phyloP scores from a whole-genome alignment of 2,797 vertebrate species.

The Somateria mollissima region DNA sequence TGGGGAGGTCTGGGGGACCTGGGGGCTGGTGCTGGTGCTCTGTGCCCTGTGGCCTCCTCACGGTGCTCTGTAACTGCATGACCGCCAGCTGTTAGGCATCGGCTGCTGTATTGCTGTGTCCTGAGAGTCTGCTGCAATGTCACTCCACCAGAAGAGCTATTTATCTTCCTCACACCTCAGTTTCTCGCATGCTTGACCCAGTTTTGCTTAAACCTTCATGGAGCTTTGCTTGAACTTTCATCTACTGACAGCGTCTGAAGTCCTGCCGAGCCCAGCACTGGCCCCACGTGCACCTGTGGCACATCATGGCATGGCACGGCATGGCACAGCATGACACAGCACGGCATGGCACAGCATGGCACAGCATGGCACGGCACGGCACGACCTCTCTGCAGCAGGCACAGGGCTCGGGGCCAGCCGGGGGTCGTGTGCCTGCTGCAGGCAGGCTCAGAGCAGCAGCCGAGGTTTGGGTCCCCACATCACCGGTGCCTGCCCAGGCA shows the following conservation, averaged over 20 bases:
- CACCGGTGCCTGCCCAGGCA: neutral
- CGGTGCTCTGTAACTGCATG: accelerated
- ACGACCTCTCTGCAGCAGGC: neutral
- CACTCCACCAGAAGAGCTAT: neutral
- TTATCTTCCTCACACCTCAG: neutral
- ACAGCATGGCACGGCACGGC: accelerated
- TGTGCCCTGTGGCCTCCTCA: accelerated
- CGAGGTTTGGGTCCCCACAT: accelerated
- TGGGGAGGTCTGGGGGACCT: too few relatives aligned
- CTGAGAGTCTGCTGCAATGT: accelerated
- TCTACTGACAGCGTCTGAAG: accelerated
- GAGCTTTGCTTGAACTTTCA: neutral
- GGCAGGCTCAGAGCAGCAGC: neutral
- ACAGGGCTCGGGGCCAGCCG: accelerated
- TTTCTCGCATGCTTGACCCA: neutral
- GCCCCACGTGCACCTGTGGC: accelerated
- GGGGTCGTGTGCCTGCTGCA: neutral
- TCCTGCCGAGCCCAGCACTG: neutral
- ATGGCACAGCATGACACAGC: accelerated
- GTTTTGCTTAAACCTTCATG: neutral
- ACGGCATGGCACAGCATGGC: accelerated
- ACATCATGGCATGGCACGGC: neutral
- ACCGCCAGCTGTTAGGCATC: neutral
- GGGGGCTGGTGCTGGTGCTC: neutral
- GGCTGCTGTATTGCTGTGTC: accelerated